These are phyloP conservation scores for Macquaria ambigua DNA, from an alignment of 2,113 vertebrate genomes.

Conservation along the genomic window DNA sequence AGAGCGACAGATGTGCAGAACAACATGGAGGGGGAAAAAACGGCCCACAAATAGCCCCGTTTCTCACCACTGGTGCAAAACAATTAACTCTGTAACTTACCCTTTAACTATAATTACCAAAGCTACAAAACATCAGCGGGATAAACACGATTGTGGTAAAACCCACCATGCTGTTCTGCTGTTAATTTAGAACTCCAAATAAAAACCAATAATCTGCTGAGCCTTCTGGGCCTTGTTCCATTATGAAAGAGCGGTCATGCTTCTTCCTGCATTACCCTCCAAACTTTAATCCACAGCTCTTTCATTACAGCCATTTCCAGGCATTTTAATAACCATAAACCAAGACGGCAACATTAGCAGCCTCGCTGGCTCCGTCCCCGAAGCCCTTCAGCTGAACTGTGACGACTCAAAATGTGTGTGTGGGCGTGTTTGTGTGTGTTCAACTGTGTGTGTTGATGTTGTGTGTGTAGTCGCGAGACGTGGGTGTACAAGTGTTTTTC, in stretches of 20 bases:
- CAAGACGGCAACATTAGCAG: slow-evolving; percentile 47
- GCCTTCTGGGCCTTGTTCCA: slow-evolving; percentile 61
- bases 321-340: slow-evolving; percentile 66
- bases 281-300: slow-evolving; percentile 61
- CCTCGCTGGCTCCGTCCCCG: slow-evolving; percentile 8
- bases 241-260: slow-evolving; percentile 54
- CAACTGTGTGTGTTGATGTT: background rate
- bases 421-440: slow-evolving; percentile 14
- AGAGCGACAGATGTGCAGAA: background rate
- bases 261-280: slow-evolving; percentile 36
- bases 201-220: slow-evolving; percentile 46
- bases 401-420: background rate
- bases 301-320: slow-evolving; percentile 62
- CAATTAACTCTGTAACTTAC: slow-evolving; percentile 22
- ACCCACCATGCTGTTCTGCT: slow-evolving; percentile 24
- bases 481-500: background rate
- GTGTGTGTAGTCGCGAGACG: background rate
- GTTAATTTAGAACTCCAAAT: slow-evolving; percentile 51
- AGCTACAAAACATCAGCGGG: slow-evolving; percentile 11
- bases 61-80: slow-evolving; percentile 30
- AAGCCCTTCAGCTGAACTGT: slow-evolving; percentile 40
- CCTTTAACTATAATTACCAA: slow-evolving; percentile 34
- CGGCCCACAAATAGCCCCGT: background rate
- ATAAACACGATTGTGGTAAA: slow-evolving; percentile 29
- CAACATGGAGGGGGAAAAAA: background rate